A percentile compares a stretch with the other conserved stretches of the same genome.
phyloP scores from a whole-genome alignment of 2,113 vertebrate species.

The Cricetomys ansorgei region DNA sequence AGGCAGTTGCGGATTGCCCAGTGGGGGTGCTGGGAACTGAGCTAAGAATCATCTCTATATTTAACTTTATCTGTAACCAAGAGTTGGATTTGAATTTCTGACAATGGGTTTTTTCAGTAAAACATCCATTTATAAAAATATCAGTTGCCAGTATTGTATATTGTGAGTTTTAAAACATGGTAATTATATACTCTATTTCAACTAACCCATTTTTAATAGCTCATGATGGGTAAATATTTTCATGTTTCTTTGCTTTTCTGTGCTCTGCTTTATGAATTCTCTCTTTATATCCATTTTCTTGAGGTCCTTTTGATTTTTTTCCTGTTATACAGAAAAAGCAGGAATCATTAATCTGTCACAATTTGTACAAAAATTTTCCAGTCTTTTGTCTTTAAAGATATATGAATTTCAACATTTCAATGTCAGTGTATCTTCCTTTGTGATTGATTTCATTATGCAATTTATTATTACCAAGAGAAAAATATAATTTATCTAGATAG shows the following conservation, averaged over 20 bases:
- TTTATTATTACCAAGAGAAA: constrained; percentile 34
- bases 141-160: background rate
- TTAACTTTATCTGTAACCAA: too few species aligned
- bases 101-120: background rate
- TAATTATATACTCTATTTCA: constrained; percentile 34
- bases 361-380: constrained; percentile 37
- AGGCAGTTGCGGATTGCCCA: background rate
- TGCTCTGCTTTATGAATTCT: background rate
- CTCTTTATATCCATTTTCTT: constrained; percentile 47
- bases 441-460: constrained; percentile 29
- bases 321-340: constrained; percentile 32
- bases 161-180: constrained; percentile 9
- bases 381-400: constrained; percentile 28
- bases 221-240: background rate
- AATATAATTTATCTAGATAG: constrained; percentile 26
- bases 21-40: background rate
- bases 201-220: background rate
- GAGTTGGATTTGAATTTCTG: background rate
- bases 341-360: constrained; percentile 21
- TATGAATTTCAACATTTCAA: constrained; percentile 51
- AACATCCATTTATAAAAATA: constrained; percentile 1
- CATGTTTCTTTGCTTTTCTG: constrained; percentile 1
- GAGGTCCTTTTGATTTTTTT: constrained; percentile 12
- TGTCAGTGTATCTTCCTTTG: background rate
- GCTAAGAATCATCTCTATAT: background rate